Evolutionary conservation across 2,113 vertebrate genomes (phyloP).

Genomic region (Zingel zingel): DNA sequence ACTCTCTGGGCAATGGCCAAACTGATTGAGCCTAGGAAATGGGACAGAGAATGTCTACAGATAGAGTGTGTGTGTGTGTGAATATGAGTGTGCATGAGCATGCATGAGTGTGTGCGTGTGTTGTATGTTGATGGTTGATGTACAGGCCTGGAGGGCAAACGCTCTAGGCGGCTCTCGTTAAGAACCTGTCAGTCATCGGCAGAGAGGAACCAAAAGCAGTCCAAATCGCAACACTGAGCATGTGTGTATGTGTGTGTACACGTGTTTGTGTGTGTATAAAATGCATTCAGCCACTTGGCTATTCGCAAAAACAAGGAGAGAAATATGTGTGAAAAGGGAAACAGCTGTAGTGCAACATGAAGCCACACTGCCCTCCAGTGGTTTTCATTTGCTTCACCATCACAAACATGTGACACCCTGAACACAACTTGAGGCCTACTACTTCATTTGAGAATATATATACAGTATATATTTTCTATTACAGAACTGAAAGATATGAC

Average conservation of each 20-base stretch:
- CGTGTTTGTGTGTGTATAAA: conserved; percentile 63
- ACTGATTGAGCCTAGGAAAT: conserved; percentile 60
- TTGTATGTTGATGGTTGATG: conserved; percentile 82
- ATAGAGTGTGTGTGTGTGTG: conserved; percentile 15
- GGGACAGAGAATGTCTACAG: conserved; percentile 48
- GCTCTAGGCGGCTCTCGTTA: conserved; percentile 84
- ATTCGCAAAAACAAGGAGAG: conserved; percentile 60
- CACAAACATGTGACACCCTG: neutral
- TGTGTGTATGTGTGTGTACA: conserved; percentile 58
- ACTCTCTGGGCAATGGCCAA: conserved; percentile 52
- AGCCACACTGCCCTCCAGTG: conserved; percentile 85
- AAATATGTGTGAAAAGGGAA: conserved; percentile 21
- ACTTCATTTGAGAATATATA: conserved; percentile 14
- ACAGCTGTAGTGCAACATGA: conserved; percentile 47
- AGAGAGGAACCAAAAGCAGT: conserved; percentile 81
- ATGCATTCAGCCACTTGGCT: conserved; percentile 76
- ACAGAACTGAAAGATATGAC: neutral
- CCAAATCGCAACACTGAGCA: conserved; percentile 75
- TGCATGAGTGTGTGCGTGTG: conserved; percentile 61
- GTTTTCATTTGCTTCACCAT: conserved; percentile 32
- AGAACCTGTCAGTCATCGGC: conserved; percentile 83
- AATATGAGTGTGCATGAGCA: conserved; percentile 35
- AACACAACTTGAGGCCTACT: neutral
- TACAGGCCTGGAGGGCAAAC: conserved; percentile 82
- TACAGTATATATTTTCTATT: neutral